phyloP scores from a whole-genome alignment of 92 coral and sea anemone species.

The Blastomussa wellsi region DNA sequence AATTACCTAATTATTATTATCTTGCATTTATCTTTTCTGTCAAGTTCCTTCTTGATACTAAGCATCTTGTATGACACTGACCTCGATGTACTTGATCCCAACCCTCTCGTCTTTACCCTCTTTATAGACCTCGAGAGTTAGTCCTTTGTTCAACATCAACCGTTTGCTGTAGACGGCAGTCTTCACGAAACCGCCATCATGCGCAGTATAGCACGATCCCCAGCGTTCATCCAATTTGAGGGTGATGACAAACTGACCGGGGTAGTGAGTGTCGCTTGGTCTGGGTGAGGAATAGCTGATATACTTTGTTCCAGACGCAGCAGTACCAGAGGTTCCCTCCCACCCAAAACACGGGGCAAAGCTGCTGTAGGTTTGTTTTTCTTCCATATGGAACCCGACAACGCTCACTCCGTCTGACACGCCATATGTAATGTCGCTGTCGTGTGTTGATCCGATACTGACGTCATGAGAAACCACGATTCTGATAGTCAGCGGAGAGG shows the following conservation, averaged over 20 bases:
- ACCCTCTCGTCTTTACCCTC: too few relatives aligned
- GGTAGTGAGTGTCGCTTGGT: not conserved
- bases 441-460: not conserved
- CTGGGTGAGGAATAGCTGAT: not conserved
- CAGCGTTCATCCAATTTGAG: too few relatives aligned
- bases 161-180: too few relatives aligned
- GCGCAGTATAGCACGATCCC: too few relatives aligned
- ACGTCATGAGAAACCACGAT: slow-evolving; percentile 13
- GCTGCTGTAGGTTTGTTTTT: not conserved
- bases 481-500: slow-evolving; percentile 30
- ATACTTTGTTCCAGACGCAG: not conserved
- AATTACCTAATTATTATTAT: not conserved
- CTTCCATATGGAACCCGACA: not conserved
- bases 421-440: slow-evolving; percentile 22
- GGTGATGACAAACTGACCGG: too few relatives aligned
- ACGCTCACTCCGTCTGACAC: slow-evolving; percentile 20
- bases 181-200: too few relatives aligned
- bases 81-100: too few relatives aligned
- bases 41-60: not conserved
- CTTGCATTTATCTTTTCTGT: not conserved
- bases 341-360: slow-evolving; percentile 5
- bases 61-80: too few relatives aligned
- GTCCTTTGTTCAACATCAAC: too few relatives aligned
- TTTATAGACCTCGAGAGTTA: too few relatives aligned
- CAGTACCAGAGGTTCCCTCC: slow-evolving; percentile 18